phyloP scores from a whole-genome alignment of 2,888 invertebrate species.

The Parnassius glacialis region DNA sequence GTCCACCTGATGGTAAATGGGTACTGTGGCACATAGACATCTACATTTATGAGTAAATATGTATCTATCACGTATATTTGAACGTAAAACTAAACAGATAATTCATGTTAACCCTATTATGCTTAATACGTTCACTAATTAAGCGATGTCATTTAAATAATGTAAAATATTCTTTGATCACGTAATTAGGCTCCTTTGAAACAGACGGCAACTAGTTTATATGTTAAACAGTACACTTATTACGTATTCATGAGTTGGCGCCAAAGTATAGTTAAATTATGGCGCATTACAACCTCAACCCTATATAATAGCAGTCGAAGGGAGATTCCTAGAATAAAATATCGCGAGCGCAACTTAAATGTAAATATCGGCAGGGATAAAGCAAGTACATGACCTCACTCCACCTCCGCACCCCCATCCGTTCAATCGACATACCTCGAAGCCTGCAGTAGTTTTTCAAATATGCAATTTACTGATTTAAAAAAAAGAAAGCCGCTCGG shows the following conservation, averaged over 20 bases:
- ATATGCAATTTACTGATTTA: slow-evolving; percentile 80
- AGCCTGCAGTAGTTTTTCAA: slow-evolving; percentile 71
- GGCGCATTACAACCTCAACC: slow-evolving; percentile 1
- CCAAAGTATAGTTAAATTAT: slow-evolving; percentile 16
- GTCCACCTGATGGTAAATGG: too few species aligned
- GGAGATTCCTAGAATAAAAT: slow-evolving; percentile 6
- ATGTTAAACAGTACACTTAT: slow-evolving; percentile 12
- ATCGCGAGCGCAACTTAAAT: slow-evolving; percentile 4
- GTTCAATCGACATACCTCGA: slow-evolving; percentile 45
- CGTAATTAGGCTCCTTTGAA: too few species aligned
- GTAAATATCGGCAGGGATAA: slow-evolving; percentile 19
- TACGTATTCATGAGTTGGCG: slow-evolving; percentile 15
- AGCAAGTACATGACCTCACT: slow-evolving; percentile 15
- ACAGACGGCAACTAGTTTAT: slow-evolving; percentile 6
- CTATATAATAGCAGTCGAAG: background rate
- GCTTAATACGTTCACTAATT: too few species aligned
- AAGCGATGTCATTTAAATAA: too few species aligned
- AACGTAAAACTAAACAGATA: too few species aligned
- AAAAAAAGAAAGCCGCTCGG: slow-evolving; percentile 49
- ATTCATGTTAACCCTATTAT: too few species aligned
- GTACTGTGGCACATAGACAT: too few species aligned
- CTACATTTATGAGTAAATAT: too few species aligned
- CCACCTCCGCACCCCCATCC: slow-evolving; percentile 31
- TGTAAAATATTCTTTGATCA: background rate
- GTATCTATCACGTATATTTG: too few species aligned